Evolutionary conservation across 2,113 vertebrate species (phyloP), one percentile per base, ranked within the genome.

Genomic region (Xerus inauris): DNA sequence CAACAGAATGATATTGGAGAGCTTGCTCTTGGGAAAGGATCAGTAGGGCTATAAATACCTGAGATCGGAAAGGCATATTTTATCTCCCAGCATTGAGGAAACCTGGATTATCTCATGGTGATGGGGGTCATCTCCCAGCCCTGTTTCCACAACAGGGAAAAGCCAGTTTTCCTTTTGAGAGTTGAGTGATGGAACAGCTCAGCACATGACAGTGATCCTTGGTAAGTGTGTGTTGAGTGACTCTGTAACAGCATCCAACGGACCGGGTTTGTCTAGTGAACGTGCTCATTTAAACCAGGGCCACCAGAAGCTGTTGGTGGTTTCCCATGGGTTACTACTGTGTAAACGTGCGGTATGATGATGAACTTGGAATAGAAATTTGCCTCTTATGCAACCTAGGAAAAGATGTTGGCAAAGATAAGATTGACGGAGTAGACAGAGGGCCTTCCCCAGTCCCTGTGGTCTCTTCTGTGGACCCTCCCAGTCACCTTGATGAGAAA

Each of bases 401-500:
- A 35, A 28, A 45, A 90, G 6, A 69, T 22, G 19, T 8, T 17
- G 59, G 69, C 69, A 0, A 49, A 75, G 13, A 64, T n/a, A 71
- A 75, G 65, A 11, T 51, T 3, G 4, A 10, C 3, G 19, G 73
- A 69, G 42, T 77, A 8, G 5, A 6, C 45, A 84, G 98, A 97
- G 38, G 30, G 11, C 4, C 73, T 69, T 65, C 16, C 19, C 95
- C 94, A 94, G 96, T 94, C 96, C 97, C 65, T 92, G 32, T 64
- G 72, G 95, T 91, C 93, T 98, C 95, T 97, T 94, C 97, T 72
- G 81, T 67, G 82, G 92, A 12, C 76, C 9, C 81, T 95, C 97
- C 97, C 98, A 97, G 94, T 94, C 97, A 62, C 81, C 94, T 83
- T 95, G 71, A 96, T 97, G 98, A 98, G 98, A 98, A 98, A 97